Percentiles rank a stretch among this genome's conserved stretches.
phyloP scores from a whole-genome alignment of 2,113 vertebrate genomes.

The Psammodynastes pulverulentus region DNA sequence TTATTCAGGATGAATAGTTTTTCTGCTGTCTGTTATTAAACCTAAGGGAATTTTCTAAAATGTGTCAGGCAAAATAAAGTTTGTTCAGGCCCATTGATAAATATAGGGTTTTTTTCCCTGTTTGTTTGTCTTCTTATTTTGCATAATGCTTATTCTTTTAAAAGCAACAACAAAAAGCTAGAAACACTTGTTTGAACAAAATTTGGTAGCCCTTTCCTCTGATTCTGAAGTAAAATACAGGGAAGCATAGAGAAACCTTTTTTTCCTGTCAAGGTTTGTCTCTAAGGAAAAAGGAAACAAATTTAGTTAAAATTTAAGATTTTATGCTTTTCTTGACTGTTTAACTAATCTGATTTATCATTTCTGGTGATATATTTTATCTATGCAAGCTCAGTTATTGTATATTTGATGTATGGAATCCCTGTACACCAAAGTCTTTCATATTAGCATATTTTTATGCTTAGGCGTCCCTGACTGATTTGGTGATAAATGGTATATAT shows the following conservation, averaged over 20 bases:
- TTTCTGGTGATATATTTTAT: neutral
- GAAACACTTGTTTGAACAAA: neutral
- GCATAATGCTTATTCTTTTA: neutral
- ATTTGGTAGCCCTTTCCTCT: neutral
- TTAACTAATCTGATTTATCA: neutral
- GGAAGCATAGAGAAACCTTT: neutral
- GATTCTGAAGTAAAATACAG: neutral
- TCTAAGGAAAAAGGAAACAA: neutral
- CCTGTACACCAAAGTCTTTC: neutral
- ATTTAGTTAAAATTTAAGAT: neutral
- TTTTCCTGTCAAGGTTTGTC: neutral
- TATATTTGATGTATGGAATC: neutral
- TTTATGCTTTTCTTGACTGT: neutral
- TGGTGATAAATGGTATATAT: neutral
- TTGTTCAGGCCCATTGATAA: neutral
- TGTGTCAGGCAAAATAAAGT: neutral
- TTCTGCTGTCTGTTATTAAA: neutral
- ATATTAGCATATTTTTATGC: neutral
- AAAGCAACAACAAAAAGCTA: neutral
- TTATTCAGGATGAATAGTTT: neutral
- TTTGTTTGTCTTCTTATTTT: neutral
- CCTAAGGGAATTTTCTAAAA: neutral
- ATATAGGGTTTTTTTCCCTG: no score
- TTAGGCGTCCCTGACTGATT: neutral
- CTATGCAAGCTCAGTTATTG: neutral